These are phyloP conservation scores for Seriola aureovittata DNA, from an alignment of 2,113 vertebrate species.

Conservation along the genomic window DNA sequence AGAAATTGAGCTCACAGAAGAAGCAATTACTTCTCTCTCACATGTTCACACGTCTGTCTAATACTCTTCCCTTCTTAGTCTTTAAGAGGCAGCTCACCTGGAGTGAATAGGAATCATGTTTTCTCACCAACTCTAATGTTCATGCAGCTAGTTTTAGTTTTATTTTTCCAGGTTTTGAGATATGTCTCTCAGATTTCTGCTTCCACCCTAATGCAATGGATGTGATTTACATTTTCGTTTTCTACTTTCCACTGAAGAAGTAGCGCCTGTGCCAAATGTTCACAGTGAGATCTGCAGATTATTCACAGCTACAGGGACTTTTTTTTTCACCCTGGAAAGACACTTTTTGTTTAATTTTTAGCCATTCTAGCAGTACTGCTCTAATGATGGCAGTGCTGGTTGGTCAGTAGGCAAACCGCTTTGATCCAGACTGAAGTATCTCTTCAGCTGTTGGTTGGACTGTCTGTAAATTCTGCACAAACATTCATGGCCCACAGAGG, in stretches of 20 bases:
- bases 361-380: neutral
- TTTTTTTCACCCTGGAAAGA: too few species aligned
- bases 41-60: neutral
- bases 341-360: neutral
- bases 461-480: neutral
- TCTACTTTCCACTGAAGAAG: neutral
- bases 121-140: neutral
- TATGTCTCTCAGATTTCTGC: neutral
- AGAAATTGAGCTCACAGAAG: neutral
- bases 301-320: neutral
- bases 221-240: neutral
- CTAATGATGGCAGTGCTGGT: too few species aligned
- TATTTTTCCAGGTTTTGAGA: neutral
- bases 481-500: neutral
- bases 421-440: neutral
- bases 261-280: too few species aligned
- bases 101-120: too few species aligned
- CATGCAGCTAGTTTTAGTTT: neutral
- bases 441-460: neutral
- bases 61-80: too few species aligned
- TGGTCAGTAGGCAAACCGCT: too few species aligned
- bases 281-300: neutral
- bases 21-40: neutral
- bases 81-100: neutral
- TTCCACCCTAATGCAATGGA: neutral